Conservation (phyloP, 2,888 invertebrate genomes). For the Anticlea derivata region DNA sequence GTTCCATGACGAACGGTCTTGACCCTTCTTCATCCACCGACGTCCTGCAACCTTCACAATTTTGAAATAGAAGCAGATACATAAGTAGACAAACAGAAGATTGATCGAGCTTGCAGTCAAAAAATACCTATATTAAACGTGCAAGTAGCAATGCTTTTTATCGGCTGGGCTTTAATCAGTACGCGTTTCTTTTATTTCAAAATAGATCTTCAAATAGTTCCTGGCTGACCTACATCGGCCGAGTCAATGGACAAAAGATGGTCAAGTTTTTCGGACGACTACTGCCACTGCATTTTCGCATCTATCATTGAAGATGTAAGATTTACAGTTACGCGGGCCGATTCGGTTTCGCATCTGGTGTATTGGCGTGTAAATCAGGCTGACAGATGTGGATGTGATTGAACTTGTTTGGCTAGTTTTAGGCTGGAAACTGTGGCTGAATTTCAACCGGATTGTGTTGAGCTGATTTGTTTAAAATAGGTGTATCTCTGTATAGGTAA, state of each 20-base stretch:
- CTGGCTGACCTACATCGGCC: slow-evolving; percentile 65
- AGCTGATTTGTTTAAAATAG: too few relatives aligned
- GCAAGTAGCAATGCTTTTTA: slow-evolving; percentile 22
- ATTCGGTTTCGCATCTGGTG: not conserved
- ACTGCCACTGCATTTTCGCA: slow-evolving; percentile 7
- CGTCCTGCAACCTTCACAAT: too few relatives aligned
- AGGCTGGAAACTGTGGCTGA: too few relatives aligned
- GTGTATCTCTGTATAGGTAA: too few relatives aligned
- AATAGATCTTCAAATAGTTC: slow-evolving; percentile 61
- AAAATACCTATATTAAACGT: not conserved
- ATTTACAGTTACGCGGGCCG: not conserved
- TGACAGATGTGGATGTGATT: slow-evolving; percentile 4
- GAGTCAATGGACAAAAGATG: slow-evolving; percentile 63
- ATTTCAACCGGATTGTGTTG: too few relatives aligned
- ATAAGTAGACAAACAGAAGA: not conserved
- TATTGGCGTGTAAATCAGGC: slow-evolving; percentile 6
- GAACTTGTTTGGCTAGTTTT: not conserved
- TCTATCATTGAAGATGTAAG: slow-evolving; percentile 5
- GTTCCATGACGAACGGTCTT: too few relatives aligned
- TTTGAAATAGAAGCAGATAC: too few relatives aligned
- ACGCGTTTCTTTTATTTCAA: slow-evolving; percentile 41
- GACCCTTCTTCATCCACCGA: too few relatives aligned
- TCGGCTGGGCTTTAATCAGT: slow-evolving; percentile 31
- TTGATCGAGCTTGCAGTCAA: not conserved
- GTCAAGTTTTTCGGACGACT: slow-evolving; percentile 41